phyloP scores from a whole-genome alignment of 2,113 vertebrate genomes.

The Craseonycteris thonglongyai region DNA sequence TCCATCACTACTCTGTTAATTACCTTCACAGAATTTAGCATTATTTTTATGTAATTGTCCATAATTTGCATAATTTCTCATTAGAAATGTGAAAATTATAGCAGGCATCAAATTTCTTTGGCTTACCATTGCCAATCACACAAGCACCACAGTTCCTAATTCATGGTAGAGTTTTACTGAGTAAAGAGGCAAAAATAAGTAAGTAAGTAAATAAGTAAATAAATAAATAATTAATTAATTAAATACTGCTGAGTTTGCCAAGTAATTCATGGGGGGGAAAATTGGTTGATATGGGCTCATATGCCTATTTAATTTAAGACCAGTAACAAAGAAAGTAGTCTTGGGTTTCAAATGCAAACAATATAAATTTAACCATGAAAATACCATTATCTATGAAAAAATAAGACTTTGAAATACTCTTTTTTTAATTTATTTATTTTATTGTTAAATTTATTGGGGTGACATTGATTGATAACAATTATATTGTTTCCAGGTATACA shows the following conservation, averaged over 20 bases:
- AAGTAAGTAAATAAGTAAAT: no score
- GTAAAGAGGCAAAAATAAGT: no score
- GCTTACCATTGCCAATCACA: background rate
- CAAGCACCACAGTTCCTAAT: background rate
- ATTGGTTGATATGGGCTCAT: background rate
- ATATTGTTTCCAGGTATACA: no score
- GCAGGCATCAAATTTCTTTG: background rate
- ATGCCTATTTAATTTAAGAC: no score
- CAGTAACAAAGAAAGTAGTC: background rate
- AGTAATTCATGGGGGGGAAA: background rate
- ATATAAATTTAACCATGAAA: background rate
- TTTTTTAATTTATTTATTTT: no score
- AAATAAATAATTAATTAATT: no score
- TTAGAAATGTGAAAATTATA: background rate
- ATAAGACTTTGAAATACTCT: no score
- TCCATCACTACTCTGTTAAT: background rate
- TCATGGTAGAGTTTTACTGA: background rate
- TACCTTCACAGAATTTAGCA: background rate
- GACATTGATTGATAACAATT: no score
- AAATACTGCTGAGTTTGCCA: background rate
- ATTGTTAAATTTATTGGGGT: no score
- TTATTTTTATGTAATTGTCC: background rate
- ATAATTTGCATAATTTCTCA: background rate
- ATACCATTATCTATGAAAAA: background rate
- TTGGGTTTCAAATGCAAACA: background rate